Evolutionary conservation across 2,113 vertebrate species (phyloP).

Genomic region (Athene noctua): DNA sequence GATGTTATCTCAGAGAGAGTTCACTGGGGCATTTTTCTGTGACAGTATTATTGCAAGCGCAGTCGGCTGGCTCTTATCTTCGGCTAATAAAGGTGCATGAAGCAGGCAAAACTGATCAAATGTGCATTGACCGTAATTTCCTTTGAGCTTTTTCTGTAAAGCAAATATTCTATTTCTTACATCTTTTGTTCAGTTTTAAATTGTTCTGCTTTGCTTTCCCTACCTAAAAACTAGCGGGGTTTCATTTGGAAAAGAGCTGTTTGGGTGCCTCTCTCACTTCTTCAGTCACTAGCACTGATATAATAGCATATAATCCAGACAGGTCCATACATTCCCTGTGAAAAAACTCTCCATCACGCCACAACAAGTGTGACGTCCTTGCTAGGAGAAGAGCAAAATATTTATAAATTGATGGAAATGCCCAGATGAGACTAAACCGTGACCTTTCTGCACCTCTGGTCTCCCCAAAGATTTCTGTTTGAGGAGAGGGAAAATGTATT

Average conservation of each 20-base stretch:
- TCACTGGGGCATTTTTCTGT: constrained; percentile 15
- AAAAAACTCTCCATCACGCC: neutral
- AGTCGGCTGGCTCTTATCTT: neutral
- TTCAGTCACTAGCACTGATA: neutral
- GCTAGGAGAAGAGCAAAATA: neutral
- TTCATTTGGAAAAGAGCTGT: neutral
- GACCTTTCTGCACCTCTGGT: neutral
- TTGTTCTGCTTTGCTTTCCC: neutral
- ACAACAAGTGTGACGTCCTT: neutral
- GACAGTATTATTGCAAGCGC: neutral
- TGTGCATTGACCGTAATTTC: neutral
- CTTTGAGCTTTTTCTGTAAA: neutral
- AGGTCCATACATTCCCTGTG: neutral
- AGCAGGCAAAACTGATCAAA: neutral
- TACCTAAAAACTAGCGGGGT: neutral
- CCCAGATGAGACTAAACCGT: neutral
- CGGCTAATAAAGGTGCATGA: neutral
- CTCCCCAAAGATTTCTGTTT: neutral
- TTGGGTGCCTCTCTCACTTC: neutral
- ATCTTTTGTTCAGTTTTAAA: neutral
- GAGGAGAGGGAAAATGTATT: neutral
- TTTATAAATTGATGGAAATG: neutral
- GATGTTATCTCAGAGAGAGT: constrained; percentile 26
- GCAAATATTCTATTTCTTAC: neutral
- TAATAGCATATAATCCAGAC: neutral